Percentiles rank a stretch among this genome's conserved stretches.
These are phyloP conservation scores for Protosalanx chinensis DNA, from an alignment of 2,797 vertebrate genomes.

Conservation along the genomic window DNA sequence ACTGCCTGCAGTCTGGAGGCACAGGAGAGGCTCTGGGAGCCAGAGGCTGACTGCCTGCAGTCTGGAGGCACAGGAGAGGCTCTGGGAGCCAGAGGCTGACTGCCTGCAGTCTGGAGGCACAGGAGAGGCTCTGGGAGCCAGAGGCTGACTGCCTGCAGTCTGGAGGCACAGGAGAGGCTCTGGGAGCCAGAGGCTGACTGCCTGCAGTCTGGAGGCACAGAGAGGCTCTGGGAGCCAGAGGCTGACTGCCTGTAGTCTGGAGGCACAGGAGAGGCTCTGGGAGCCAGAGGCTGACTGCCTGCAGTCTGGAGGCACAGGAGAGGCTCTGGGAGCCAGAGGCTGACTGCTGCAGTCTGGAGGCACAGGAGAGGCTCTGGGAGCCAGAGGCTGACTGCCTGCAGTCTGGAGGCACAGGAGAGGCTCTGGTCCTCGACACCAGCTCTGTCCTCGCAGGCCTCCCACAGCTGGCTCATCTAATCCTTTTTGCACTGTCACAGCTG, in stretches of 20 bases:
- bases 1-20: background rate
- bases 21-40: conserved; percentile 25
- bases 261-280: background rate
- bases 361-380: conserved; percentile 32
- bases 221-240: conserved; percentile 33
- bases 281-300: conserved; percentile 34
- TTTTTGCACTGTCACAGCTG: conserved; percentile 17
- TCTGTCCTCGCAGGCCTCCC: conserved; percentile 7
- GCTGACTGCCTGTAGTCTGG: conserved; percentile 1
- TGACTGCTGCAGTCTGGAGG: background rate
- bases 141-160: conserved; percentile 13
- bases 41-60: conserved; percentile 19
- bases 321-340: conserved; percentile 33
- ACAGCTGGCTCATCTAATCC: conserved; percentile 21
- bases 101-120: background rate
- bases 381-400: conserved; percentile 20
- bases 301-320: background rate
- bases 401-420: background rate
- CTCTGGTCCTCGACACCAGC: conserved; percentile 7
- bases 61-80: background rate
- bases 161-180: background rate
- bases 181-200: conserved; percentile 35
- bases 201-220: background rate
- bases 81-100: conserved; percentile 35
- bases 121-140: conserved; percentile 30